Evolutionary conservation across 2,888 invertebrate species (phyloP).

Genomic region (Drosophila demipolita): DNA sequence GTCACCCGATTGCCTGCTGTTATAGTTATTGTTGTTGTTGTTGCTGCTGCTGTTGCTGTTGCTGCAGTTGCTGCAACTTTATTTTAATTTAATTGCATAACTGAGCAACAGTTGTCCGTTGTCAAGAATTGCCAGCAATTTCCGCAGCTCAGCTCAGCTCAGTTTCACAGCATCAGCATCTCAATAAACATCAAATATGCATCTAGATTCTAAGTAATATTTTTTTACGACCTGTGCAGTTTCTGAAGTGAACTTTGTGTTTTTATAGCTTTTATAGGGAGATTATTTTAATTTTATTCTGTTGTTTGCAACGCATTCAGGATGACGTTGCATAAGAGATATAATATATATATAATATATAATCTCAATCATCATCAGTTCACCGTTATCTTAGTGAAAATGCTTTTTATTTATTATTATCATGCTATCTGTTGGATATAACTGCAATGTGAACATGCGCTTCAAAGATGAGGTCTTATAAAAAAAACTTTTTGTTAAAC

Average conservation of each 20-base stretch:
- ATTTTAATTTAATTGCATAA: slow-evolving; percentile 78
- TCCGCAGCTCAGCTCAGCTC: slow-evolving; percentile 49
- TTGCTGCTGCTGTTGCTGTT: slow-evolving; percentile 28
- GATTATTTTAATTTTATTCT: background rate
- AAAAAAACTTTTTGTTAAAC: background rate
- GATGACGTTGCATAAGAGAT: background rate
- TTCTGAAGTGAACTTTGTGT: background rate
- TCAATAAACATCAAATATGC: slow-evolving; percentile 2
- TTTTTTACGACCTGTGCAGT: slow-evolving; percentile 6
- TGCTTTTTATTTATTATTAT: background rate
- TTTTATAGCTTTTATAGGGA: background rate
- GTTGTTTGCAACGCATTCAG: background rate
- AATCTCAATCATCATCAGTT: background rate
- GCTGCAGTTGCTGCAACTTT: slow-evolving; percentile 51
- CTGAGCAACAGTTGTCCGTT: slow-evolving; percentile 67
- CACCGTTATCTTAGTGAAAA: background rate
- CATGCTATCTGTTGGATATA: background rate
- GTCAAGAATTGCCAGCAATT: slow-evolving; percentile 74
- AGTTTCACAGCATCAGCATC: slow-evolving; percentile 12
- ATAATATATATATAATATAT: too few species aligned
- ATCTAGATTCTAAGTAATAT: slow-evolving; percentile 13
- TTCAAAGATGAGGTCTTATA: background rate
- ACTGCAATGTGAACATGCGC: background rate
- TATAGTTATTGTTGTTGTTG: slow-evolving; percentile 35
- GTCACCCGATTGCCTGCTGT: slow-evolving; percentile 55